These are phyloP conservation scores for Meghimatium bilineatum DNA, from an alignment of 2,888 invertebrate species.

Conservation along the genomic window DNA sequence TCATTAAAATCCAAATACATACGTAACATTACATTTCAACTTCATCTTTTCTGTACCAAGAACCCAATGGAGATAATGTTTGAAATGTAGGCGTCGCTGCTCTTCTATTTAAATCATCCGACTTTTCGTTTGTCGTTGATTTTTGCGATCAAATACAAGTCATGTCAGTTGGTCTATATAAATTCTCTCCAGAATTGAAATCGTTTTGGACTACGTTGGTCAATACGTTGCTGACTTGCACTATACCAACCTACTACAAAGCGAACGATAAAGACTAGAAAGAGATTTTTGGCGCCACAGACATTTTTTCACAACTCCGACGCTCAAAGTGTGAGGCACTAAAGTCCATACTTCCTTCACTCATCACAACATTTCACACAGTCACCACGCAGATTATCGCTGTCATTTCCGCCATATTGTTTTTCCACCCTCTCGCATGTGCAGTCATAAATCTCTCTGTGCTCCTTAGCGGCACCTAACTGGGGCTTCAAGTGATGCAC, in stretches of 20 bases:
- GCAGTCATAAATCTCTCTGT: slow-evolving; percentile 35
- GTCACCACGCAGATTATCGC: slow-evolving; percentile 38
- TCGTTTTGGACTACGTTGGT: too few species aligned
- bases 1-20: too few species aligned
- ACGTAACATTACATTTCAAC: too few species aligned
- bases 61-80: too few species aligned
- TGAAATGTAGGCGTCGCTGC: too few species aligned
- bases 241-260: not conserved
- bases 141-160: too few species aligned
- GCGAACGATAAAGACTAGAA: not conserved
- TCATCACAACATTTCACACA: slow-evolving; percentile 35
- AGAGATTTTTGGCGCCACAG: slow-evolving; percentile 1
- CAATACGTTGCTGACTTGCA: too few species aligned
- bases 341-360: slow-evolving; percentile 1
- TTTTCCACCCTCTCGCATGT: slow-evolving; percentile 26
- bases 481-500: slow-evolving; percentile 8
- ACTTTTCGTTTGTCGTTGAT: too few species aligned
- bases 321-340: slow-evolving; percentile 13
- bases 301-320: not conserved
- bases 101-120: too few species aligned
- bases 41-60: too few species aligned
- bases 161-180: too few species aligned
- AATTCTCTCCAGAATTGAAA: too few species aligned
- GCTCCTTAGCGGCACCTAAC: slow-evolving; percentile 22
- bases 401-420: slow-evolving; percentile 43